These are phyloP conservation scores for Oceanites oceanicus DNA, from an alignment of 2,113 vertebrate species.

Conservation along the genomic window DNA sequence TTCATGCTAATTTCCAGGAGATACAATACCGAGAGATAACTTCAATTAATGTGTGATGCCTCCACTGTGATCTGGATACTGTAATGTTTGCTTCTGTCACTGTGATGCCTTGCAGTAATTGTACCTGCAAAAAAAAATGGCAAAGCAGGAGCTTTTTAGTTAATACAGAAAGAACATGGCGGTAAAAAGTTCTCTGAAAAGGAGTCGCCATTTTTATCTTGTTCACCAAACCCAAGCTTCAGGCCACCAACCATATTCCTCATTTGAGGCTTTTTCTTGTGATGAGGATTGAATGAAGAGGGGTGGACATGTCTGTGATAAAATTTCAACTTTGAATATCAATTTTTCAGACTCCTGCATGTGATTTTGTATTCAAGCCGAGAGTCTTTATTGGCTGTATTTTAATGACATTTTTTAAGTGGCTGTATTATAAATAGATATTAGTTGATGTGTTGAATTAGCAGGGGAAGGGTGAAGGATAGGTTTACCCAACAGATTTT, in stretches of 20 bases:
- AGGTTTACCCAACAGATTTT: background rate
- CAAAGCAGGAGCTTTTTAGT: background rate
- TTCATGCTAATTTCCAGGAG: background rate
- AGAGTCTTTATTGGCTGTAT: background rate
- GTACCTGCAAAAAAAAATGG: background rate
- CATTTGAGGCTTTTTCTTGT: background rate
- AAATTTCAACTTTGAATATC: background rate
- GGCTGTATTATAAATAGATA: background rate
- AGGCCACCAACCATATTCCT: background rate
- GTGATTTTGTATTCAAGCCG: background rate
- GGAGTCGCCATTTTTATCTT: background rate
- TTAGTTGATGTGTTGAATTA: background rate
- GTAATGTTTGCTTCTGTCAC: background rate
- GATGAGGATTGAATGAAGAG: background rate
- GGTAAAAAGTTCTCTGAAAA: background rate
- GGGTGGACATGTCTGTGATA: background rate
- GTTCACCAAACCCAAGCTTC: background rate
- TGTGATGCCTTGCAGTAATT: background rate
- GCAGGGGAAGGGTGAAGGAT: background rate
- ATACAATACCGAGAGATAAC: background rate
- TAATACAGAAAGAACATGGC: background rate
- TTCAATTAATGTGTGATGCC: background rate
- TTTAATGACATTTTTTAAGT: background rate
- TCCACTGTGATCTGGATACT: background rate
- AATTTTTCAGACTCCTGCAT: background rate